Evolutionary conservation across 2,888 invertebrate species (phyloP).

Genomic region (Caenorhabditis wallacei): DNA sequence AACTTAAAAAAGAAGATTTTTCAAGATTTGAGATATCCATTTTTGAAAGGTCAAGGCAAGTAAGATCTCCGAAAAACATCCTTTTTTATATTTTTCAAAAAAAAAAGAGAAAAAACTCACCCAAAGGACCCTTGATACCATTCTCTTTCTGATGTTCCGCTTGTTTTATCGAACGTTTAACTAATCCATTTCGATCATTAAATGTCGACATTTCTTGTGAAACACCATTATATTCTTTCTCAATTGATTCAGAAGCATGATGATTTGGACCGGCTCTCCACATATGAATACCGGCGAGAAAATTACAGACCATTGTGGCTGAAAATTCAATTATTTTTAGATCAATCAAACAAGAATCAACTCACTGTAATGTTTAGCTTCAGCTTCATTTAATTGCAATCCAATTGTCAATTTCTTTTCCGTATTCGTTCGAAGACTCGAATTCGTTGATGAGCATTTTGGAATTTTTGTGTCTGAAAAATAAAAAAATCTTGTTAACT

Average conservation of each 20-base stretch:
- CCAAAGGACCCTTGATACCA: slow-evolving; percentile 45
- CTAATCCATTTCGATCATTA: slow-evolving; percentile 25
- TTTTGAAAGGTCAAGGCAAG: not conserved
- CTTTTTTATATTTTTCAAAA: not conserved
- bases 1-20: too few relatives aligned
- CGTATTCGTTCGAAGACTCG: slow-evolving; percentile 57
- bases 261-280: slow-evolving; percentile 70
- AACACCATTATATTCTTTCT: slow-evolving; percentile 69
- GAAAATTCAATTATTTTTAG: slow-evolving; percentile 54
- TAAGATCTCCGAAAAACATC: not conserved
- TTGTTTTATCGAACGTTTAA: slow-evolving; percentile 59
- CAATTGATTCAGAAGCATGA: slow-evolving; percentile 57
- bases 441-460: slow-evolving; percentile 68
- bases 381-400: slow-evolving; percentile 66
- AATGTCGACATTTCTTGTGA: slow-evolving; percentile 55
- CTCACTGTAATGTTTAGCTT: slow-evolving; percentile 73
- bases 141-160: slow-evolving; percentile 47
- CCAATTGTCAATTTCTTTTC: slow-evolving; percentile 67
- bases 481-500: slow-evolving; percentile 7
- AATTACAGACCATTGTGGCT: slow-evolving; percentile 82
- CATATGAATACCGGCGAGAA: slow-evolving; percentile 79
- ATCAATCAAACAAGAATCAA: not conserved
- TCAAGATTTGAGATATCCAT: not conserved
- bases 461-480: slow-evolving; percentile 73
- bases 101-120: slow-evolving; percentile 34